Conservation (phyloP, 2,888 invertebrate species). For the Tachina lurida region DNA sequence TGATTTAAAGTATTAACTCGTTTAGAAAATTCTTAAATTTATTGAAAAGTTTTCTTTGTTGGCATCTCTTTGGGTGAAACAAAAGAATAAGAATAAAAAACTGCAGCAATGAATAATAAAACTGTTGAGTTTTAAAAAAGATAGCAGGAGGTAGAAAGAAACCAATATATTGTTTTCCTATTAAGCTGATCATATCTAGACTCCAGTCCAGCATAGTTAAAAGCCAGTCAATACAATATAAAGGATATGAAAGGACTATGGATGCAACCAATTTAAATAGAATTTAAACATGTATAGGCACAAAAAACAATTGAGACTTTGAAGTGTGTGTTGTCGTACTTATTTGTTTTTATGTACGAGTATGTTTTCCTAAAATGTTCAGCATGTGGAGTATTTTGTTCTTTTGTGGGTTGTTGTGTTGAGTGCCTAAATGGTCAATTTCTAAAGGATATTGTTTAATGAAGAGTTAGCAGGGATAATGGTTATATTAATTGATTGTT, state of each 20-base stretch:
- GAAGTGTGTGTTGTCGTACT: neutral
- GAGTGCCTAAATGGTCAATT: slow-evolving; percentile 56
- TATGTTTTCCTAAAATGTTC: neutral
- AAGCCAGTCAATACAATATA: slow-evolving; percentile 5
- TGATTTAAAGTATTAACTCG: slow-evolving; percentile 67
- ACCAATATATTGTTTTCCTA: slow-evolving; percentile 82
- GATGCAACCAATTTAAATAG: slow-evolving; percentile 15
- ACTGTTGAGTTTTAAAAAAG: neutral
- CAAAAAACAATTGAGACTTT: slow-evolving; percentile 4
- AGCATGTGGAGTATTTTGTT: slow-evolving; percentile 4
- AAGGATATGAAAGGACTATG: slow-evolving; percentile 30
- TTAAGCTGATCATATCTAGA: slow-evolving; percentile 81
- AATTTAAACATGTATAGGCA: neutral
- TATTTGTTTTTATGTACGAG: neutral
- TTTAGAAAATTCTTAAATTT: slow-evolving; percentile 47
- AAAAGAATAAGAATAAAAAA: too few species aligned
- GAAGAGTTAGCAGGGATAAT: slow-evolving; percentile 24
- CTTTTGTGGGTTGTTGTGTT: slow-evolving; percentile 17
- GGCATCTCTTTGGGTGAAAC: neutral
- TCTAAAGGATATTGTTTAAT: slow-evolving; percentile 53
- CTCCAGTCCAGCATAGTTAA: slow-evolving; percentile 74
- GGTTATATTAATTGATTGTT: slow-evolving; percentile 41
- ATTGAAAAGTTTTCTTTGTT: slow-evolving; percentile 53
- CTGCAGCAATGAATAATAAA: slow-evolving; percentile 53
- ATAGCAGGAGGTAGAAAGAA: slow-evolving; percentile 5